phyloP scores from a whole-genome alignment of 2,888 invertebrate species.

The Selenia dentaria region DNA sequence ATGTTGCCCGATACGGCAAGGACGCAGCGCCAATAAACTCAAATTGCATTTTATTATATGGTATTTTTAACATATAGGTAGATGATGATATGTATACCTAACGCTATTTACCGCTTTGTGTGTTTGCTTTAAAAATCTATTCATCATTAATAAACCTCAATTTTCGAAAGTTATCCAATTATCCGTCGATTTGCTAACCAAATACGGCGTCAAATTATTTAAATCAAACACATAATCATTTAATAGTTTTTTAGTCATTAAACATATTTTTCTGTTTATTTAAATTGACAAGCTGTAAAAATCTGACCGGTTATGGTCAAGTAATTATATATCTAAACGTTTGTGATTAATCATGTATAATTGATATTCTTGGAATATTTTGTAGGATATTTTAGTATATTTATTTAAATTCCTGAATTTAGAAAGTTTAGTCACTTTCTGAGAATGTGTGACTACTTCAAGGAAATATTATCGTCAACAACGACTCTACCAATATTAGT shows the following conservation, averaged over 20 bases:
- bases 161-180: slow-evolving; percentile 23
- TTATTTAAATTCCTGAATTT: slow-evolving; percentile 3
- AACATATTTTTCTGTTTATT: slow-evolving; percentile 28
- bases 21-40: too few relatives aligned
- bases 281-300: slow-evolving; percentile 35
- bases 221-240: slow-evolving; percentile 24
- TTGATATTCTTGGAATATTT: slow-evolving; percentile 8
- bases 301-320: slow-evolving; percentile 26
- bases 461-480: too few relatives aligned
- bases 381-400: slow-evolving; percentile 2
- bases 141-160: slow-evolving; percentile 9
- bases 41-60: too few relatives aligned
- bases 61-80: too few relatives aligned
- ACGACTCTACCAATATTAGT: too few relatives aligned
- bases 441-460: background rate
- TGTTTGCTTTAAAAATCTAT: slow-evolving; percentile 1
- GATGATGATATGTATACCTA: too few relatives aligned
- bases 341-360: slow-evolving; percentile 22
- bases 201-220: slow-evolving; percentile 32
- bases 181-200: slow-evolving; percentile 23
- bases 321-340: slow-evolving; percentile 23
- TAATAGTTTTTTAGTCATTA: slow-evolving; percentile 25
- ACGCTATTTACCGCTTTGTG: background rate
- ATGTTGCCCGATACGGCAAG: too few relatives aligned
- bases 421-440: slow-evolving; percentile 3